Conservation (phyloP, 2,797 vertebrate genomes). For the Percopsis omiscomaycus region DNA sequence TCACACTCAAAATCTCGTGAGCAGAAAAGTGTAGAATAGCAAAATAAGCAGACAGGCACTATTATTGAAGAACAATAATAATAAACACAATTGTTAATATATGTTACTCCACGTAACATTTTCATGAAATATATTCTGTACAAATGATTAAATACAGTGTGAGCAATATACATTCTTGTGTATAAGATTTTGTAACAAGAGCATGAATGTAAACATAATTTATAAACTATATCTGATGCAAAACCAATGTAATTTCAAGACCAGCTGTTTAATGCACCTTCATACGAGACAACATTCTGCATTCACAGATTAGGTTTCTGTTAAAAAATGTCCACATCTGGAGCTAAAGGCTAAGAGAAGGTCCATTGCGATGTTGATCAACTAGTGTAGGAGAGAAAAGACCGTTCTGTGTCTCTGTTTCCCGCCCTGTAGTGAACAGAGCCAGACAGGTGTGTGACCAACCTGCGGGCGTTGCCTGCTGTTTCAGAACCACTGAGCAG, state of each 20-base stretch:
- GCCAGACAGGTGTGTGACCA: slow-evolving; percentile 42
- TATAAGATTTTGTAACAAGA: slow-evolving; percentile 63
- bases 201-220: slow-evolving; percentile 69
- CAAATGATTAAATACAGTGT: slow-evolving; percentile 81
- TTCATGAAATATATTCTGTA: slow-evolving; percentile 67
- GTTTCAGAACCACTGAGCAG: slow-evolving; percentile 45
- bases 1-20: slow-evolving; percentile 42
- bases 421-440: slow-evolving; percentile 27
- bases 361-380: slow-evolving; percentile 28
- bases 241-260: slow-evolving; percentile 67
- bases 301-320: slow-evolving; percentile 59
- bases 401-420: slow-evolving; percentile 20
- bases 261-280: slow-evolving; percentile 71
- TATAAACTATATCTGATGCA: slow-evolving; percentile 49
- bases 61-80: slow-evolving; percentile 26
- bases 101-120: slow-evolving; percentile 50
- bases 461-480: slow-evolving; percentile 53
- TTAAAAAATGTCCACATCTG: slow-evolving; percentile 49
- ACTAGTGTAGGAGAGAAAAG: too few species aligned
- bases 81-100: slow-evolving; percentile 42
- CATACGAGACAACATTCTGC: slow-evolving; percentile 55
- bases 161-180: slow-evolving; percentile 77
- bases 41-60: slow-evolving; percentile 31
- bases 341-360: slow-evolving; percentile 37
- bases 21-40: slow-evolving; percentile 23